Conservation (phyloP, 2,888 invertebrate species). For the Tetranychus piercei region DNA sequence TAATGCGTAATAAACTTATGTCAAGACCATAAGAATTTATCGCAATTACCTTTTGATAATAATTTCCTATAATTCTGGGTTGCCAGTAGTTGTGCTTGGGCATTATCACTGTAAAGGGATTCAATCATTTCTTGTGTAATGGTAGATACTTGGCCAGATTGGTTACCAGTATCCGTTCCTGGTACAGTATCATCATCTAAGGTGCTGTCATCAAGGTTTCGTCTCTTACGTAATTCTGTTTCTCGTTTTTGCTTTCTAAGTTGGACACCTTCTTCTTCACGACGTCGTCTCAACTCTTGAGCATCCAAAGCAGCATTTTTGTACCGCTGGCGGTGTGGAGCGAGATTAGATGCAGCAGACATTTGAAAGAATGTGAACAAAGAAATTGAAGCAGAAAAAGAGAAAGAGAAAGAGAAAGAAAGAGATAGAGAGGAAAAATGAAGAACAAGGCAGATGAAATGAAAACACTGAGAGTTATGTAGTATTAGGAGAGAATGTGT, state of each 20-base stretch:
- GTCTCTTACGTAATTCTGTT: constrained; percentile 44
- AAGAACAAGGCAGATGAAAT: no score
- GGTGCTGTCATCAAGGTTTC: constrained; percentile 18
- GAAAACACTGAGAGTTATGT: no score
- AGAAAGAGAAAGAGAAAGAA: neutral
- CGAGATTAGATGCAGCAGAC: neutral
- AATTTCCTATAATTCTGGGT: constrained; percentile 85
- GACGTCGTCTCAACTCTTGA: constrained; percentile 67
- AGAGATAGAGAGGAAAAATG: neutral
- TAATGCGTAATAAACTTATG: neutral
- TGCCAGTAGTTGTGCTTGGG: constrained; percentile 55
- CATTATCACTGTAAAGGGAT: constrained; percentile 41
- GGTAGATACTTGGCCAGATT: constrained; percentile 5
- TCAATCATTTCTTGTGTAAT: constrained; percentile 64
- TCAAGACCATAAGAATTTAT: constrained; percentile 25
- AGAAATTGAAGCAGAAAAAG: neutral
- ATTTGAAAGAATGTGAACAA: neutral
- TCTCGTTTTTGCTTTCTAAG: constrained; percentile 85
- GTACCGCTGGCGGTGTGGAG: constrained; percentile 47
- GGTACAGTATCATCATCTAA: constrained; percentile 12
- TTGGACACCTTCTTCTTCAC: constrained; percentile 92
- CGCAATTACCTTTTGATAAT: constrained; percentile 44
- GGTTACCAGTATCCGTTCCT: neutral
- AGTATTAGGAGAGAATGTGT: no score
- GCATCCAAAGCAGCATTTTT: constrained; percentile 83